Evolutionary conservation across 2,113 vertebrate species (phyloP), one percentile per base, ranked within the genome.

Genomic region (Castor canadensis): DNA sequence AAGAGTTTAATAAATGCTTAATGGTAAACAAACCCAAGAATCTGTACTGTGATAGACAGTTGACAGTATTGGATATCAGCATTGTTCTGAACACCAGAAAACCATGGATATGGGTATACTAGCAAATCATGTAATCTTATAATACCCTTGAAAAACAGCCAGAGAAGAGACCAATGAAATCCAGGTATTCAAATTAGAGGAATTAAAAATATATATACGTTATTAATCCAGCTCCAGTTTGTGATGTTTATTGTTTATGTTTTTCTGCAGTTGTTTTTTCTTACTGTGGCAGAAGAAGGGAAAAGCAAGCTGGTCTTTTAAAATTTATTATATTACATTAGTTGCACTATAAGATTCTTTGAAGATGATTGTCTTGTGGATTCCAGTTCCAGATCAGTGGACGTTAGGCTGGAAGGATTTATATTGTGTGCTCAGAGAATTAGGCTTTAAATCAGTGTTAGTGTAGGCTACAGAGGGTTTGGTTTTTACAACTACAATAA

Each of bases 321-420:
- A n/a, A 97, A 96, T 98, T 97, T 97, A 97, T 94, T 94, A 77
- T 91, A 96, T 96, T 97, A 96, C 87, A 97, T 97, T 96, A 96
- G 96, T 96, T 96, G 89, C 89, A 93, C 87, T 96, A 89, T 95
- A 71, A 96, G 96, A 97, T 94, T 84, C 66, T 95, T 67, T 77
- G 86, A 94, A 98, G 95, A 96, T 96, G 62, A 96, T 87, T 95
- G 91, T 80, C 69, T 96, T 97, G 77, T 94, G 97, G 95, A 96
- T 98, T 94, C 82, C 83, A 56, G 83, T 90, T 97, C 40, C 96
- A 96, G 97, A 97, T 97, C 62, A 95, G 96, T 96, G 45, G 93
- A 49, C 87, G 96, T 98, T 97, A 98, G 96, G 86, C 93, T 97
- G 56, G 66, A 98, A 97, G n/a, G 95, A 96, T 97, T 97, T 97